Evolutionary conservation across 2,888 invertebrate species (phyloP).

Genomic region (Spodoptera littoralis): DNA sequence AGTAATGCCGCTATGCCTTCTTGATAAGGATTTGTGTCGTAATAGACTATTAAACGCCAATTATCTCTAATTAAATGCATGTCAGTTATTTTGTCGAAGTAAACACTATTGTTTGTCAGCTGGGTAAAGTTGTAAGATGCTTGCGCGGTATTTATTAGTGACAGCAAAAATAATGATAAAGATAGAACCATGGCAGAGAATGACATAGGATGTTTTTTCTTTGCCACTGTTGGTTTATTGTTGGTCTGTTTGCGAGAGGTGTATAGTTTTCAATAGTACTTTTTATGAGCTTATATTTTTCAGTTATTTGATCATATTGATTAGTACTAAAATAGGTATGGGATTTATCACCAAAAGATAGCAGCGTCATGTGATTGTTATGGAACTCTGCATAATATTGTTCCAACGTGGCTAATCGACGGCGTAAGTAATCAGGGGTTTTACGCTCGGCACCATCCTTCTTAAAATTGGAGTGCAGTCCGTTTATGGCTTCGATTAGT

Average conservation of each 20-base stretch:
- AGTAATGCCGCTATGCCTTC: slow-evolving; percentile 7
- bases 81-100: slow-evolving; percentile 11
- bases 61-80: slow-evolving; percentile 12
- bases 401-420: too few species aligned
- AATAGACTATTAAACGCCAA: slow-evolving; percentile 20
- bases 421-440: too few species aligned
- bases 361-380: too few species aligned
- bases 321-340: too few species aligned
- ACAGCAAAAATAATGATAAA: slow-evolving; percentile 8
- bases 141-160: neutral
- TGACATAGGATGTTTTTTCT: neutral
- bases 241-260: neutral
- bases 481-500: too few species aligned
- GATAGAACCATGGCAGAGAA: slow-evolving; percentile 8
- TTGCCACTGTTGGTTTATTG: neutral
- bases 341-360: too few species aligned
- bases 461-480: too few species aligned
- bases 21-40: slow-evolving; percentile 13
- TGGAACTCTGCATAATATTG: too few species aligned
- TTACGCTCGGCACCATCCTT: too few species aligned
- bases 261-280: too few species aligned
- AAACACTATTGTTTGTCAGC: slow-evolving; percentile 2
- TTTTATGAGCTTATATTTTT: too few species aligned
- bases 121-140: slow-evolving; percentile 3
- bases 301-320: too few species aligned